Evolutionary conservation across 2,888 invertebrate genomes (phyloP).

Genomic region (Drosophila fungiperda): DNA sequence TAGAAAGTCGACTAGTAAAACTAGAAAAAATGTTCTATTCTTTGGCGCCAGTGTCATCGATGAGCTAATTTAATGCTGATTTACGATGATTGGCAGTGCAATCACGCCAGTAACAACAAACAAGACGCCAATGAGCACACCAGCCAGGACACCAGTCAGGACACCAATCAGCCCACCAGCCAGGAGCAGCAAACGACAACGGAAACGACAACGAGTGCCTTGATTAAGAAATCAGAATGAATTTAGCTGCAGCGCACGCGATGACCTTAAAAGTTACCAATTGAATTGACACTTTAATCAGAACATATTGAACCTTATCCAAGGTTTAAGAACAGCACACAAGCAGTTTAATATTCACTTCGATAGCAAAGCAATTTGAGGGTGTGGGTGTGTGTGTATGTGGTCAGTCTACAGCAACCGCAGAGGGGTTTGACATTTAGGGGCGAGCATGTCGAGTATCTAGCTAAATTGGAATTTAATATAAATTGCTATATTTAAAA

Average conservation of each 20-base stretch:
- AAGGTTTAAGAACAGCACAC: slow-evolving; percentile 7
- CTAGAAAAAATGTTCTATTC: slow-evolving; percentile 1
- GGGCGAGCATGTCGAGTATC: no score
- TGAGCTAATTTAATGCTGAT: slow-evolving; percentile 72
- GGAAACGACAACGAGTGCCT: slow-evolving; percentile 14
- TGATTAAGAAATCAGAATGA: slow-evolving; percentile 68
- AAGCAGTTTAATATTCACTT: slow-evolving; percentile 8
- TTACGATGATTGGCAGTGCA: slow-evolving; percentile 71
- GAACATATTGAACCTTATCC: slow-evolving; percentile 10
- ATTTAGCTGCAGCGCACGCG: slow-evolving; percentile 37
- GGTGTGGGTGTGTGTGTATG: slow-evolving; percentile 3
- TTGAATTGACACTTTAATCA: slow-evolving; percentile 53
- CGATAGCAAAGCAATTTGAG: slow-evolving; percentile 7
- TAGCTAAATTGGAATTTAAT: not conserved
- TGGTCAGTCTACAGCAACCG: slow-evolving; percentile 4
- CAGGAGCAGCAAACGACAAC: not conserved
- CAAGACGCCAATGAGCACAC: not conserved
- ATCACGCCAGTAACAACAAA: slow-evolving; percentile 53
- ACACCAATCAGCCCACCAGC: not conserved
- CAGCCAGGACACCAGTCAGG: not conserved
- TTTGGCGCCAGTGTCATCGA: slow-evolving; percentile 51
- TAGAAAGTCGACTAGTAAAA: not conserved
- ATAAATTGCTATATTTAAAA: not conserved
- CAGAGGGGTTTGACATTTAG: not conserved
- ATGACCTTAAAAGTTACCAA: slow-evolving; percentile 59